phyloP scores from a whole-genome alignment of 2,888 invertebrate genomes.

The Agrochola litura region DNA sequence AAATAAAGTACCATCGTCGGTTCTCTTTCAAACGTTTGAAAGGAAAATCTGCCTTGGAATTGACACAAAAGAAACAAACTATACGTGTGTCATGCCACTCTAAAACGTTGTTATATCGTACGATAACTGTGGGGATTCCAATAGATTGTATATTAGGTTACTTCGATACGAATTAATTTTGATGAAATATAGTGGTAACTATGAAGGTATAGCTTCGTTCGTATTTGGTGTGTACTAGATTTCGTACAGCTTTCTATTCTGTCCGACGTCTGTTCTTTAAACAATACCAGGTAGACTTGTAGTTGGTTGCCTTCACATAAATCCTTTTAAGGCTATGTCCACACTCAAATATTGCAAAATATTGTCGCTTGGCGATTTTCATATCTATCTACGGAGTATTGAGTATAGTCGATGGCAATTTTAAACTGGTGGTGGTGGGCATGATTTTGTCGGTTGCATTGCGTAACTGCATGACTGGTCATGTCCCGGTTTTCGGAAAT shows the following conservation, averaged over 20 bases:
- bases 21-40: conserved; percentile 20
- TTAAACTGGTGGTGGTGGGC: conserved; percentile 64
- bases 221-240: conserved; percentile 19
- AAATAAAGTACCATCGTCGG: conserved; percentile 20
- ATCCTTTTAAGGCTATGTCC: conserved; percentile 60
- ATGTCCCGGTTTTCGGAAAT: conserved; percentile 69
- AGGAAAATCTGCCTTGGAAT: conserved; percentile 23
- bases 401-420: conserved; percentile 63
- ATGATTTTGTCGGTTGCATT: conserved; percentile 69
- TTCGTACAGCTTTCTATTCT: conserved; percentile 45
- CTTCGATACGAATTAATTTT: conserved; percentile 6
- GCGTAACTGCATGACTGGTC: conserved; percentile 71
- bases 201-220: not conserved
- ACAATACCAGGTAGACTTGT: conserved; percentile 44
- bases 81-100: conserved; percentile 1
- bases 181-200: not conserved
- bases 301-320: conserved; percentile 59
- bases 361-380: conserved; percentile 54
- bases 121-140: not conserved
- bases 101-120: conserved; percentile 15
- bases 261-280: conserved; percentile 24
- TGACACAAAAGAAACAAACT: conserved; percentile 28
- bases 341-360: conserved; percentile 63
- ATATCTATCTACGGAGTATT: conserved; percentile 48
- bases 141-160: not conserved